Percentiles rank a stretch among this genome's conserved stretches.
phyloP scores from a whole-genome alignment of 2,797 vertebrate genomes.

The Tamandua tetradactyla region DNA sequence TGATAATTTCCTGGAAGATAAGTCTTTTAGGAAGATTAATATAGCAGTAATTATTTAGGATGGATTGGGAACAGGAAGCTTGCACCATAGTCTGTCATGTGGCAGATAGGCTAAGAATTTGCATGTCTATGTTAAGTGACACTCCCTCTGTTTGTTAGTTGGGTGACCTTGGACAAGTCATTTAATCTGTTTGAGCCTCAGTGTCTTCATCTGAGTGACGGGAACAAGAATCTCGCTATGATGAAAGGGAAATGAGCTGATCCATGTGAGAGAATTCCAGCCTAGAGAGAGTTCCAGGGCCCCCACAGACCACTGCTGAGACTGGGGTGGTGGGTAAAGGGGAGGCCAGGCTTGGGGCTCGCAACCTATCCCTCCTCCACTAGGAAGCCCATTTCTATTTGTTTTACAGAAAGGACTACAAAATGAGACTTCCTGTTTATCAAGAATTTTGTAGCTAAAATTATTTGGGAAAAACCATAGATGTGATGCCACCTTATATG shows the following conservation, averaged over 20 bases:
- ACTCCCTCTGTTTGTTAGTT: background rate
- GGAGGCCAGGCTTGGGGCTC: background rate
- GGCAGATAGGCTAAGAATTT: background rate
- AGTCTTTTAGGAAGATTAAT: background rate
- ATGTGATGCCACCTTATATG: background rate
- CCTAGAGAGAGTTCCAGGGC: background rate
- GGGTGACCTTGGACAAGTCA: background rate
- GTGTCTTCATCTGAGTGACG: background rate
- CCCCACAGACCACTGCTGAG: background rate
- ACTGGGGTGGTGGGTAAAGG: background rate
- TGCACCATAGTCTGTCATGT: background rate
- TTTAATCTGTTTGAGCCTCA: background rate
- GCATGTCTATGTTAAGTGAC: background rate
- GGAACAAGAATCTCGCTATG: background rate
- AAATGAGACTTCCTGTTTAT: background rate
- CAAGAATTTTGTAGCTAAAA: background rate
- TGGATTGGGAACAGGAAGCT: background rate
- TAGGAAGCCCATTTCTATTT: background rate
- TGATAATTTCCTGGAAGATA: background rate
- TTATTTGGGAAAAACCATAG: background rate
- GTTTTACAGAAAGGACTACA: background rate
- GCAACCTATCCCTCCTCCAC: background rate
- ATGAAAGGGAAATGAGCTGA: background rate
- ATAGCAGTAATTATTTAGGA: background rate
- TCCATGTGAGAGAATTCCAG: background rate